Evolutionary conservation across 2,888 invertebrate species (phyloP).

Genomic region (Diabrotica balteata): DNA sequence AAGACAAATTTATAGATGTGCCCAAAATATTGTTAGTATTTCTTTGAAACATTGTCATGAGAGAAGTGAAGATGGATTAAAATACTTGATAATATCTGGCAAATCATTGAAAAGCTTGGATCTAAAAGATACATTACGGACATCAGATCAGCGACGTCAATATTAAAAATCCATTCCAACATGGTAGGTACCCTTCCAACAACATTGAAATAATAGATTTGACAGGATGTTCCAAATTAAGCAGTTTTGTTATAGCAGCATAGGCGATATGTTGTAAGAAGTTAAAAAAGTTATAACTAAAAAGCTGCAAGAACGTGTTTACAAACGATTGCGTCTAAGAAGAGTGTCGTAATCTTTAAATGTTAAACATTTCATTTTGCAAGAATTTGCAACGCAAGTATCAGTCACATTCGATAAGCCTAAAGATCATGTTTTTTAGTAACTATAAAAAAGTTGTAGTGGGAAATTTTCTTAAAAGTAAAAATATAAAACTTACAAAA

Average conservation of each 20-base stretch:
- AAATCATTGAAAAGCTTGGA: slow-evolving; percentile 30
- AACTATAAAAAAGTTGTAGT: no score
- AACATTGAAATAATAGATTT: slow-evolving; percentile 33
- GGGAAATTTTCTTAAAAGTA: no score
- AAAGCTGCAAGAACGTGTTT: slow-evolving; percentile 32
- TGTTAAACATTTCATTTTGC: no score
- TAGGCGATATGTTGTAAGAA: slow-evolving; percentile 32
- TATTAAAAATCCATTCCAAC: slow-evolving; percentile 26
- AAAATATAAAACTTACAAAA: no score
- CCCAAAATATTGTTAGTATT: no score
- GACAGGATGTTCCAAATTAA: slow-evolving; percentile 34
- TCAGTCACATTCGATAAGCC: no score
- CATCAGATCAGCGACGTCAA: slow-evolving; percentile 31
- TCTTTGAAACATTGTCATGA: slow-evolving; percentile 30
- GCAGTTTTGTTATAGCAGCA: slow-evolving; percentile 23
- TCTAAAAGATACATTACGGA: slow-evolving; percentile 34
- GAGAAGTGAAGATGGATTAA: slow-evolving; percentile 31
- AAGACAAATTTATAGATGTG: no score
- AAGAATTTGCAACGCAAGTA: no score
- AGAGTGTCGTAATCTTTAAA: no score
- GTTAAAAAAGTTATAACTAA: slow-evolving; percentile 26
- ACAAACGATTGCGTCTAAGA: slow-evolving; percentile 16
- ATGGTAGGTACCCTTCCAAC: slow-evolving; percentile 21
- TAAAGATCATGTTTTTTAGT: no score
- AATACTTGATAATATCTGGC: slow-evolving; percentile 31